Evolutionary conservation across 2,113 vertebrate genomes (phyloP).

Genomic region (Rhinoderma darwinii): DNA sequence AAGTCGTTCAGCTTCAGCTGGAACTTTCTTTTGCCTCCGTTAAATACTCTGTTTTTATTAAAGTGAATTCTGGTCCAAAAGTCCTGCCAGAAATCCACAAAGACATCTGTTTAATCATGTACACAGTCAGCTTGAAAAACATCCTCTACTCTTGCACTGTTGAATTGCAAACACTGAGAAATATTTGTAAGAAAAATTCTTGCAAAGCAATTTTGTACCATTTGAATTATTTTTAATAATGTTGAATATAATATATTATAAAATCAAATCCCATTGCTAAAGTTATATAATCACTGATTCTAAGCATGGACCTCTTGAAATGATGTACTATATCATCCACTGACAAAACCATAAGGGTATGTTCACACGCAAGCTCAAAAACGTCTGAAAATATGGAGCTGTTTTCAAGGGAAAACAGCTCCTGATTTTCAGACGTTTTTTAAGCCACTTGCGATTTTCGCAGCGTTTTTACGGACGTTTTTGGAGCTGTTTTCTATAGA

Average conservation of each 20-base stretch:
- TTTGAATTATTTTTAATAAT: neutral
- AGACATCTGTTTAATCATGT: conserved; percentile 28
- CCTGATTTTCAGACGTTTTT: no score
- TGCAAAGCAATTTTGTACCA: neutral
- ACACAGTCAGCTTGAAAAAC: neutral
- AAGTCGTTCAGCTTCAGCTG: neutral
- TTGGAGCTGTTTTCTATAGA: no score
- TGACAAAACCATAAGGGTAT: neutral
- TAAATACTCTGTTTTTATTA: neutral
- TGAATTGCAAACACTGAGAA: neutral
- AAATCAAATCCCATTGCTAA: neutral
- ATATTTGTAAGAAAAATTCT: neutral
- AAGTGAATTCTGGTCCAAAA: neutral
- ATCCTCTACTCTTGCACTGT: neutral
- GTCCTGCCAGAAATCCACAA: neutral
- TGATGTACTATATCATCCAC: neutral
- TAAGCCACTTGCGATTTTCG: no score
- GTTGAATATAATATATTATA: neutral
- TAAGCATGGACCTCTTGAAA: neutral
- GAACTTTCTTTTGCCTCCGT: no score
- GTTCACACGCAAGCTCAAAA: no score
- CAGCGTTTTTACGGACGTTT: no score
- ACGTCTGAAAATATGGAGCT: no score
- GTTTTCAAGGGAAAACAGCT: no score
- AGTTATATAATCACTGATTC: neutral